Base-by-base conservation (phyloP, 1,140 invertebrate genomes). In the Drosophila miranda region DNA sequence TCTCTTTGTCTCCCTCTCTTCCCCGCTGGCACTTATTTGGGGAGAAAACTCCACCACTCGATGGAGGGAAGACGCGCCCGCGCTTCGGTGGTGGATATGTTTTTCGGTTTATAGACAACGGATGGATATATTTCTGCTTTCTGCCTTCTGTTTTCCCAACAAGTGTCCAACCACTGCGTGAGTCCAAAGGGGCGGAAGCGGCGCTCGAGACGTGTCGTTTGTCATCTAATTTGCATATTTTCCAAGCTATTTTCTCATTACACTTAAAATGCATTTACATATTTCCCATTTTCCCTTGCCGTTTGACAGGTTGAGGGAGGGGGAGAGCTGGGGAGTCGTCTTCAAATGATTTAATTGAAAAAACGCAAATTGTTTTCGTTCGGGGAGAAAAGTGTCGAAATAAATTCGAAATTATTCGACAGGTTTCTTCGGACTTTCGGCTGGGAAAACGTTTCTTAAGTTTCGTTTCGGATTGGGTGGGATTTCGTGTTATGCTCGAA, bases 221-320 rank as follows among this genome's bases (percentile, higher is more conserved):
- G 53, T 42, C 70, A 61, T 64, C 75, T 86, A 73, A 86, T 86
- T 86, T 86, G 78, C 82, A 87, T 86, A 78, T 70, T 74, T 73
- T 75, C 60, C 41, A 48, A 61, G 58, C 62, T 78, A 63, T 73
- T 57, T 57, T 75, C 61, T 60, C 58, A 62, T 71, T 62, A 75
- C 52, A 64, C 38, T 43, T 38, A 53, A 45, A 74, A 66, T 75
- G 55, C 62, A 75, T 75, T 75, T 45, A 55, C 59, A 66, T 49
- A 68, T 68, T 51, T 56, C 30, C 49, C 50, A 55, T 62, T 75
- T 66, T 63, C 46, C 54, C 42, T 48, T 41, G 59, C 34, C 62
- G 43, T 72, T 75, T 75, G 72, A 75, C 72, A 75, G 72, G 71
- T 84, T 86, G 53, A 45, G 53, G 41, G 52, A 4, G 13, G 34